Evolutionary conservation across 2,888 invertebrate species (phyloP).

Genomic region (Chrysolina haemoptera): DNA sequence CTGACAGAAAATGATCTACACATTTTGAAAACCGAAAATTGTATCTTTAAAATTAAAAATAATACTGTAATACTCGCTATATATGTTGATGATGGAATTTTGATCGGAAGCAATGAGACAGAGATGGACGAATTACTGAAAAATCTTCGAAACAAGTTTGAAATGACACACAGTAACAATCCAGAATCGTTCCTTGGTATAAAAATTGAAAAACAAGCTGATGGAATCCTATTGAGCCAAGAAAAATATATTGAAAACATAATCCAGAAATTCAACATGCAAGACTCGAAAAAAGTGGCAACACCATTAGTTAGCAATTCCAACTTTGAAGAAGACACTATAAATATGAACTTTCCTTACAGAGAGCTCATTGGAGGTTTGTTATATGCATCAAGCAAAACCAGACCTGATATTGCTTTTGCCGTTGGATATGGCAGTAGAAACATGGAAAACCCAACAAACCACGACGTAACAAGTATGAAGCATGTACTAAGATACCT

Average conservation of each 20-base stretch:
- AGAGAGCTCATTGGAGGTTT: neutral
- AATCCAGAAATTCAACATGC: neutral
- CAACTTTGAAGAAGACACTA: neutral
- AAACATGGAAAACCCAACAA: constrained; percentile 2
- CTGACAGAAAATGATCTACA: neutral
- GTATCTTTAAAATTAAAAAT: neutral
- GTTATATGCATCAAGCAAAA: neutral
- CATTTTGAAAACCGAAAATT: neutral
- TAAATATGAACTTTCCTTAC: neutral
- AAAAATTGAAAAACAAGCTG: neutral
- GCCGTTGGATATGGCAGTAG: neutral
- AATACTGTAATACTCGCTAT: neutral
- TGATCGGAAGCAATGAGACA: neutral
- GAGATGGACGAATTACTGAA: neutral
- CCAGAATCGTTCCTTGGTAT: neutral
- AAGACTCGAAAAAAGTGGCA: neutral
- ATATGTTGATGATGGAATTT: constrained; percentile 15
- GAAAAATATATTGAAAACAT: neutral
- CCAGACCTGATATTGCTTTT: constrained; percentile 2
- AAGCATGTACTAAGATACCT: neutral
- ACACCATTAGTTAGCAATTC: neutral
- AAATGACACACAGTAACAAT: neutral
- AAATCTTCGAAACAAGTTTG: neutral
- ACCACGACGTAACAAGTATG: neutral
- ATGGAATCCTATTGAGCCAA: neutral